Percentiles rank a stretch among this genome's conserved stretches.
Evolutionary conservation across 2,113 vertebrate genomes (phyloP).

Genomic region (Heterochromis multidens): DNA sequence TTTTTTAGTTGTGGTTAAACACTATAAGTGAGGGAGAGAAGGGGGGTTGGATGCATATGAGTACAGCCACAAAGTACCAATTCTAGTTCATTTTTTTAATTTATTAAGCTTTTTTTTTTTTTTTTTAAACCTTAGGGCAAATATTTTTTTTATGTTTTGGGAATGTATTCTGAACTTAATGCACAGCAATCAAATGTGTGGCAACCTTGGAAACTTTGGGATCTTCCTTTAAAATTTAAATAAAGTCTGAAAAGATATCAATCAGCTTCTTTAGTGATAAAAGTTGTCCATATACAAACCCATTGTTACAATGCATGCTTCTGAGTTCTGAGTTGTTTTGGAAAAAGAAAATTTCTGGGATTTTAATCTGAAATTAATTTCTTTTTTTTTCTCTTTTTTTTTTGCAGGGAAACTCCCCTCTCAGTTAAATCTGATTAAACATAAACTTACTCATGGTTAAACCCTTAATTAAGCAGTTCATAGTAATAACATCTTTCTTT

Average conservation of each 20-base stretch:
- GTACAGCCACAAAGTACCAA: fast-evolving
- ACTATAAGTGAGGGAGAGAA: neutral
- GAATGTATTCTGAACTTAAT: too few relatives aligned
- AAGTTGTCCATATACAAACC: neutral
- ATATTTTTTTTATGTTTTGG: too few relatives aligned
- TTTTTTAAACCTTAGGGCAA: too few relatives aligned
- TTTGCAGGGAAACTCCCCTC: neutral
- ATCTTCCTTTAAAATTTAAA: neutral
- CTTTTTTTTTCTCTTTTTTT: neutral
- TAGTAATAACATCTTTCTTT: neutral
- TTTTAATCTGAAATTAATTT: neutral
- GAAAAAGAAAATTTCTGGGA: neutral
- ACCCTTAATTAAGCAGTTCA: neutral
- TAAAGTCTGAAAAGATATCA: neutral
- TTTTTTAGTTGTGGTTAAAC: neutral
- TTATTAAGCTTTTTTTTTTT: neutral
- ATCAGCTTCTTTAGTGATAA: neutral
- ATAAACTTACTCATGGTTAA: neutral
- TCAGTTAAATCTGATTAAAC: neutral
- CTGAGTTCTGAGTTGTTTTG: fast-evolving
- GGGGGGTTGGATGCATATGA: too few relatives aligned
- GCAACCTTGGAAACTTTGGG: too few relatives aligned
- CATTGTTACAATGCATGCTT: neutral
- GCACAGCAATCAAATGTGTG: too few relatives aligned
- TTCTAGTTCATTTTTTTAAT: fast-evolving